These are phyloP conservation scores for Leptestheria dahalacensis DNA, from an alignment of 1,140 invertebrate species.

Conservation along the genomic window DNA sequence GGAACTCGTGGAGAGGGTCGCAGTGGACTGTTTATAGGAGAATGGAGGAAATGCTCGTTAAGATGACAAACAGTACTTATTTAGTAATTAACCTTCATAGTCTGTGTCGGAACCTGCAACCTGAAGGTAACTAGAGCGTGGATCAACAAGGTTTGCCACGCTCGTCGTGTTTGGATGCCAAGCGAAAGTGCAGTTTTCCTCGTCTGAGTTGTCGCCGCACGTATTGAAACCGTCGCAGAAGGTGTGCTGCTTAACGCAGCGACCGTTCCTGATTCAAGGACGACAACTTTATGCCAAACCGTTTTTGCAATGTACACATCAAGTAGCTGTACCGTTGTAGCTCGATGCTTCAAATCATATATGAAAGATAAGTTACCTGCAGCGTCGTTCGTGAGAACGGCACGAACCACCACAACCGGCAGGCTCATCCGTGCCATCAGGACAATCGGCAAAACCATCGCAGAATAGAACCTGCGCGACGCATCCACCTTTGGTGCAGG, in stretches of 20 bases:
- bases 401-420: slow-evolving; percentile 35
- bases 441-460: slow-evolving; percentile 51
- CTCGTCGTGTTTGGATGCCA: slow-evolving; percentile 19
- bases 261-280: slow-evolving; percentile 33
- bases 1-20: slow-evolving; percentile 25
- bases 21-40: no score
- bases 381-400: slow-evolving; percentile 48
- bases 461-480: slow-evolving; percentile 43
- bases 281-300: slow-evolving; percentile 10
- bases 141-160: neutral
- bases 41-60: no score
- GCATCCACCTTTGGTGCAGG: slow-evolving; percentile 53
- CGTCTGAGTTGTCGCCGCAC: slow-evolving; percentile 64
- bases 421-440: slow-evolving; percentile 47
- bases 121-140: neutral
- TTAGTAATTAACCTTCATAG: no score
- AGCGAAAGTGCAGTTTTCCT: slow-evolving; percentile 37
- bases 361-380: slow-evolving; percentile 39
- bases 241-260: slow-evolving; percentile 42
- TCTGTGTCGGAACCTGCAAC: no score
- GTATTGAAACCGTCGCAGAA: slow-evolving; percentile 63
- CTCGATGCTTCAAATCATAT: no score
- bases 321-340: no score
- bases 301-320: slow-evolving; percentile 21
- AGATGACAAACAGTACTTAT: no score